These are phyloP conservation scores for Lochmaea crataegi DNA, from an alignment of 2,888 invertebrate species.

Conservation along the genomic window DNA sequence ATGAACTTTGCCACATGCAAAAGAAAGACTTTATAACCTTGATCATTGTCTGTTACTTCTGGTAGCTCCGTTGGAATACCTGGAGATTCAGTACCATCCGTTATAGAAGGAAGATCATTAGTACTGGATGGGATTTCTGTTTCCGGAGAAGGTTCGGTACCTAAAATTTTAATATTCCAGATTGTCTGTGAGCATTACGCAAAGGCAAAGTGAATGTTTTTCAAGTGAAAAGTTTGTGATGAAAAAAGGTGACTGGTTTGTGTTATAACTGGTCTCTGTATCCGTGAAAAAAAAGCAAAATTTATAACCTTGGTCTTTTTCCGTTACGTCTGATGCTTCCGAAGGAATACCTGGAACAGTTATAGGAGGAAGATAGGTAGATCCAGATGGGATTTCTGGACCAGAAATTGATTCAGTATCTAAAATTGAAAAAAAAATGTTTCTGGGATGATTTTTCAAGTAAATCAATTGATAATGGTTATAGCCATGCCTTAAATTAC, in stretches of 20 bases:
- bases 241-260: too few relatives aligned
- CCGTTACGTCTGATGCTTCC: not conserved
- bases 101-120: not conserved
- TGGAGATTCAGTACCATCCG: not conserved
- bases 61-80: not conserved
- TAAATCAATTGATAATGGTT: not conserved
- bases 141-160: not conserved
- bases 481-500: not conserved
- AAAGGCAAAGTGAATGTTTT: too few relatives aligned
- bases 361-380: not conserved
- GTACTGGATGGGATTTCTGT: not conserved
- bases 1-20: too few relatives aligned
- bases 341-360: too few relatives aligned
- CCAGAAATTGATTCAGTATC: not conserved
- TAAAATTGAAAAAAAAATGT: not conserved
- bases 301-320: not conserved
- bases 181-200: too few relatives aligned
- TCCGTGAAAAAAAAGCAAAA: too few relatives aligned
- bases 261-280: too few relatives aligned
- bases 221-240: too few relatives aligned
- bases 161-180: not conserved
- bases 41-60: not conserved
- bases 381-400: not conserved
- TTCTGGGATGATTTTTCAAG: not conserved
- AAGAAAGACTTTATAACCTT: not conserved